Evolutionary conservation across 2,888 invertebrate species (phyloP), one percentile per base, ranked within the genome.

Genomic region (Epinotia bilunana): DNA sequence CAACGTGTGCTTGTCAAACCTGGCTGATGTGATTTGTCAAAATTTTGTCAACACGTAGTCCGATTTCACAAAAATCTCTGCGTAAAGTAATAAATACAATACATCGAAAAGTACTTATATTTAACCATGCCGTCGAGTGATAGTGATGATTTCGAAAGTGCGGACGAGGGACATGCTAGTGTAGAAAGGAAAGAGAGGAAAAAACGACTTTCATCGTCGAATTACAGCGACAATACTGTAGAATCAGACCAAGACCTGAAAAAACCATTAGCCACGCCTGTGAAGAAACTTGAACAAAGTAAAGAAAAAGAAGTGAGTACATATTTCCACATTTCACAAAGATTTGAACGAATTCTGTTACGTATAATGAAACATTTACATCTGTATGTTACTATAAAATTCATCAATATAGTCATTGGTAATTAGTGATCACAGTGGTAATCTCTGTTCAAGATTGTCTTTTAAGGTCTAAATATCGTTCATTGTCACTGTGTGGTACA

Each of bases 91-190:
- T 76, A 75, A 76, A 67, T 77, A 77, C 68, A 76, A 67, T 77
- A 77, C 68, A 75, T 67, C 23, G 18, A 71, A 74, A 61, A 61
- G n/a, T 70, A 13, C 20, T 39, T 7, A 18, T 13, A 18, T 12
- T 65, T 63, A 7, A 81, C 13, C 78, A 96, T 96, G 96, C 95
- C 95, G 83, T 95, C 96, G 53, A 96, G 96, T 79, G 97, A 97
- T 79, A 96, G 96, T 88, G 97, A 97, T 82, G 96, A 95, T 84
- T 97, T 97, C 85, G 96, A 97, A 88, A 97, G 97, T 90, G 97
- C 97, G 5, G 97, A 97, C 82, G 97, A 97, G 83, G 96, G 96
- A 49, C 90, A 90, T 20, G 89, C 87, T 18, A 87, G 80, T 68
- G 81, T 86, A 28, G 88, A 88, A 61, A 91, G 88, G 80, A 90